Percentiles rank a stretch among this genome's conserved stretches.
Conservation (phyloP, 2,888 invertebrate genomes). For the Zaprionus obscuricornis region DNA sequence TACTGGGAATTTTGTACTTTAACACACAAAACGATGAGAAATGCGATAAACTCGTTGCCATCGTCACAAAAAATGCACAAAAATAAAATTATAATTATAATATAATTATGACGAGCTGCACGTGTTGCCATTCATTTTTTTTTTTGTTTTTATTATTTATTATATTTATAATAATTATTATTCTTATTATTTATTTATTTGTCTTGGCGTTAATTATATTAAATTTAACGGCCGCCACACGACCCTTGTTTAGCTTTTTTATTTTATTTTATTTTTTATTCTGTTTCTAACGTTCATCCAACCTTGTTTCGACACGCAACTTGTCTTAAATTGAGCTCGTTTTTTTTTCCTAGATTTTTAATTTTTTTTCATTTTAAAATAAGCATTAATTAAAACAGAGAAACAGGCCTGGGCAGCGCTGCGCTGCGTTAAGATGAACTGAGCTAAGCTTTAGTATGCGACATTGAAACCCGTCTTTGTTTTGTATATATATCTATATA, state of each 20-base stretch:
- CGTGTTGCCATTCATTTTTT: too few relatives aligned
- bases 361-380: slow-evolving; percentile 35
- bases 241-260: slow-evolving; percentile 27
- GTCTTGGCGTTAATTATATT: slow-evolving; percentile 55
- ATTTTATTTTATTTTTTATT: slow-evolving; percentile 17
- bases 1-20: too few relatives aligned
- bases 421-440: slow-evolving; percentile 12
- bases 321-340: slow-evolving; percentile 53
- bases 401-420: slow-evolving; percentile 6
- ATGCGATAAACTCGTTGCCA: too few relatives aligned
- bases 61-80: too few relatives aligned
- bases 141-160: slow-evolving; percentile 2
- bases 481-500: not conserved
- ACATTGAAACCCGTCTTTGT: slow-evolving; percentile 25
- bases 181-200: slow-evolving; percentile 31
- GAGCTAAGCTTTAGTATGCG: slow-evolving; percentile 14
- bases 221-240: slow-evolving; percentile 36
- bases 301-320: slow-evolving; percentile 56
- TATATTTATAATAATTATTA: too few relatives aligned
- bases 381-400: slow-evolving; percentile 55
- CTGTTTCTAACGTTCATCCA: too few relatives aligned
- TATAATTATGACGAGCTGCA: too few relatives aligned
- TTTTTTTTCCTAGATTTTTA: slow-evolving; percentile 28
- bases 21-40: too few relatives aligned
- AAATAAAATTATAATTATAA: too few relatives aligned